These are phyloP conservation scores for Branchipolynoe longqiensis DNA, from an alignment of 2,888 invertebrate species.

Conservation along the genomic window DNA sequence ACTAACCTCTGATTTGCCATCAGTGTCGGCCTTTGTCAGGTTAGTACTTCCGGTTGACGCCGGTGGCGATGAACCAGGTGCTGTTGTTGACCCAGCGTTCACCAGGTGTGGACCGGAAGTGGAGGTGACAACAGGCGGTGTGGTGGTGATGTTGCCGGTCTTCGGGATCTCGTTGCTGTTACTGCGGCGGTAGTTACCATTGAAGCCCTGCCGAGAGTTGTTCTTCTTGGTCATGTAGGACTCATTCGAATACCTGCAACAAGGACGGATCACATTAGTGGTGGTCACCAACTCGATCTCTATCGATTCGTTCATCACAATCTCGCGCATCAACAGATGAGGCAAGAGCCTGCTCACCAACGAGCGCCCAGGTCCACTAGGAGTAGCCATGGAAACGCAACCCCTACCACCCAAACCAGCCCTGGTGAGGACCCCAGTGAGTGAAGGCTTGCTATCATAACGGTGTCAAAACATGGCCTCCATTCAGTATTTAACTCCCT, in stretches of 20 bases:
- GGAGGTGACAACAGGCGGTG: neutral
- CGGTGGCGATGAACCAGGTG: neutral
- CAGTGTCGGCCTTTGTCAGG: conserved; percentile 37
- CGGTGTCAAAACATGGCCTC: too few species aligned
- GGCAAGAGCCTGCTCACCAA: too few species aligned
- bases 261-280: neutral
- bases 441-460: too few species aligned
- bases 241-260: conserved; percentile 60
- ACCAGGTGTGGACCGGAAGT: neutral
- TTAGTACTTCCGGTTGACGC: too few species aligned
- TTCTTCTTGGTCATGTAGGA: conserved; percentile 57
- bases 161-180: neutral
- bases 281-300: neutral
- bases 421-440: too few species aligned
- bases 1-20: too few species aligned
- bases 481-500: too few species aligned
- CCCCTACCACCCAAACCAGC: too few species aligned
- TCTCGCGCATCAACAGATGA: neutral
- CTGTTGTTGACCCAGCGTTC: neutral
- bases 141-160: neutral
- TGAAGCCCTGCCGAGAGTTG: conserved; percentile 57
- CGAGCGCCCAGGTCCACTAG: too few species aligned
- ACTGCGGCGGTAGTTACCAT: conserved; percentile 60
- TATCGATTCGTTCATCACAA: neutral
- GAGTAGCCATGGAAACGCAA: too few species aligned